These are phyloP conservation scores for Momotus momota DNA, from an alignment of 2,797 vertebrate species.

Conservation along the genomic window DNA sequence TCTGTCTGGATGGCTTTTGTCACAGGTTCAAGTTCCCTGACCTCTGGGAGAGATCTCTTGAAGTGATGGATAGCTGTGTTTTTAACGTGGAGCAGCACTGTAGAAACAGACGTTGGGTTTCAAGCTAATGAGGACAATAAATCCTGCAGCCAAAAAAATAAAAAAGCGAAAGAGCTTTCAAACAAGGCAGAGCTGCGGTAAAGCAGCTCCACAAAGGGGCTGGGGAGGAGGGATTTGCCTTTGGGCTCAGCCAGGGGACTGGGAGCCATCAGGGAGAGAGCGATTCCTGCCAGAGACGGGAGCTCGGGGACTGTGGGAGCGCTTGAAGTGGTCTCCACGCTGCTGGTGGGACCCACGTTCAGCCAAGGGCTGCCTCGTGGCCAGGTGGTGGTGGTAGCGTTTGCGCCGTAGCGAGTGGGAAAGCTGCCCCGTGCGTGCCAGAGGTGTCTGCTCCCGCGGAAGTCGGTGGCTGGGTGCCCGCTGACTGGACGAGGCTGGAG, in stretches of 20 bases:
- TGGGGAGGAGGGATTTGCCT: neutral
- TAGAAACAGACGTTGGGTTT: slow-evolving; percentile 9
- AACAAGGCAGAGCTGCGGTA: neutral
- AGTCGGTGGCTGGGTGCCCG: neutral
- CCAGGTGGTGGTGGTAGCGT: accelerated
- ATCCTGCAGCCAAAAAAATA: slow-evolving; percentile 25
- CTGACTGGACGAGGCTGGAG: neutral
- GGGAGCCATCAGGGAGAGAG: neutral
- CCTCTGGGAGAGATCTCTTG: slow-evolving; percentile 59
- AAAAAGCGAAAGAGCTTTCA: neutral
- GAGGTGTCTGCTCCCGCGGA: accelerated
- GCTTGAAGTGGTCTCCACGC: accelerated
- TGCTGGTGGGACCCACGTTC: neutral
- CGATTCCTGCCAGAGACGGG: neutral
- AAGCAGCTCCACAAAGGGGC: neutral
- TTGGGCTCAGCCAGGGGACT: neutral
- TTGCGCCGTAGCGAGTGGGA: neutral
- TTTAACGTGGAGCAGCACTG: neutral
- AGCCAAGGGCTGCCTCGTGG: neutral
- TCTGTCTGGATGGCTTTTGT: slow-evolving; percentile 53
- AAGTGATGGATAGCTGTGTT: slow-evolving; percentile 65
- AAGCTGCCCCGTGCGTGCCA: neutral
- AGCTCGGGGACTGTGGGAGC: neutral
- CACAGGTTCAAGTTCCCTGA: slow-evolving; percentile 39
- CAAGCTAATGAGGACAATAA: slow-evolving; percentile 61